phyloP scores from a whole-genome alignment of 2,888 invertebrate genomes.

The Gymnosoma rotundatum region DNA sequence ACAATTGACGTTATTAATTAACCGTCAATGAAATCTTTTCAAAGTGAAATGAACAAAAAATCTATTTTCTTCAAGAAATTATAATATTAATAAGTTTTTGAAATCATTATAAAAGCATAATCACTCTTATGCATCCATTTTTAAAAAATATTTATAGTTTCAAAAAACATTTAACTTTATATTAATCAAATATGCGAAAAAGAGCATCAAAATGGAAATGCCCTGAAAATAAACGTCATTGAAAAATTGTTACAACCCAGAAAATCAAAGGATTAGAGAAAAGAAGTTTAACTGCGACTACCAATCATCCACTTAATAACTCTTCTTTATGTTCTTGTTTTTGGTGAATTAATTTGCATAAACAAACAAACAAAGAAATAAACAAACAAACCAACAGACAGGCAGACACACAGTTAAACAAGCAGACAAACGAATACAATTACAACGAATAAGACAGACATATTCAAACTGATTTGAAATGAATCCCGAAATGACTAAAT shows the following conservation, averaged over 20 bases:
- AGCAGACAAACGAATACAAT: constrained; percentile 53
- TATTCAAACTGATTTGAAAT: constrained; percentile 18
- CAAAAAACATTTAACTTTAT: constrained; percentile 34
- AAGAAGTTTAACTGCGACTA: constrained; percentile 9
- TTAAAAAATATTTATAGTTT: constrained; percentile 36
- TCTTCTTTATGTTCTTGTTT: constrained; percentile 23
- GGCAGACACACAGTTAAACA: constrained; percentile 3
- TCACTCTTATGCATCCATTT: constrained; percentile 35
- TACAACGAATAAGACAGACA: constrained; percentile 74
- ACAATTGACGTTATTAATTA: no score
- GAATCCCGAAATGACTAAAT: constrained; percentile 31
- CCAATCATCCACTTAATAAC: constrained; percentile 40
- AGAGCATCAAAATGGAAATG: constrained; percentile 30
- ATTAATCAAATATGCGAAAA: background rate
- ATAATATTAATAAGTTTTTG: no score
- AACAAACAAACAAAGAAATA: constrained; percentile 72
- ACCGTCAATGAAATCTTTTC: no score
- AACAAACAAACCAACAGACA: constrained; percentile 26
- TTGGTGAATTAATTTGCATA: constrained; percentile 77
- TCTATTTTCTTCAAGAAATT: no score
- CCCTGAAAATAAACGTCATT: constrained; percentile 36
- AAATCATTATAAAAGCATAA: background rate
- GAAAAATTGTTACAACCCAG: constrained; percentile 26
- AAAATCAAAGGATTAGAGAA: constrained; percentile 49
- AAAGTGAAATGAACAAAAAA: no score